A percentile compares a stretch with the other conserved stretches of the same genome.
These are phyloP conservation scores for Pterophyllum scalare DNA, from an alignment of 2,113 vertebrate species.

Conservation along the genomic window DNA sequence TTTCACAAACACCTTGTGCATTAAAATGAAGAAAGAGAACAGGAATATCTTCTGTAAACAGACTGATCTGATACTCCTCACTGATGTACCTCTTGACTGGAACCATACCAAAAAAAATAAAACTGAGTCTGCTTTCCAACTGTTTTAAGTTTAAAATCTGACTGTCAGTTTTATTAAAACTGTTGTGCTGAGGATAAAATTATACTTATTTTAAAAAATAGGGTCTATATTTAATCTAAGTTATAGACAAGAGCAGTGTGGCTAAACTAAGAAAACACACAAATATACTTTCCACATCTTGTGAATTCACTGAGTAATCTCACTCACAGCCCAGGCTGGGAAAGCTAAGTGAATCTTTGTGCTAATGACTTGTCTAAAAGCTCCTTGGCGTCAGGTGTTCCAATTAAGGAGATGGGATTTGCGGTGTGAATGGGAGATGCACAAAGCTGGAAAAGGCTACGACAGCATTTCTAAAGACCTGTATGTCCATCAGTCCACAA, in stretches of 20 bases:
- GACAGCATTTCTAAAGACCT: neutral
- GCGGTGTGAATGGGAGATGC: neutral
- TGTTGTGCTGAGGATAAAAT: neutral
- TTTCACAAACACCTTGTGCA: constrained; percentile 63
- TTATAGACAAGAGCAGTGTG: neutral
- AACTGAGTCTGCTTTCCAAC: neutral
- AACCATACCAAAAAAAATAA: neutral
- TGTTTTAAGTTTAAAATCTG: neutral
- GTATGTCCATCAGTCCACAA: neutral
- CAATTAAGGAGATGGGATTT: constrained; percentile 8
- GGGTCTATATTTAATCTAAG: neutral
- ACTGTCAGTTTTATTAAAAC: constrained; percentile 1
- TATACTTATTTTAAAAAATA: neutral
- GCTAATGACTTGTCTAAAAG: constrained; percentile 1
- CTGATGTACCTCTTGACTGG: constrained; percentile 5
- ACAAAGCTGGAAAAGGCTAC: constrained; percentile 6
- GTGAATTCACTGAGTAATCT: neutral
- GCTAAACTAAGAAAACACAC: neutral
- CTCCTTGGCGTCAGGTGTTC: neutral
- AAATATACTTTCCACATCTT: neutral
- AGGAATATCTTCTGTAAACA: constrained; percentile 55
- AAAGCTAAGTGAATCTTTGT: neutral
- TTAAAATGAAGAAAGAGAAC: constrained; percentile 64
- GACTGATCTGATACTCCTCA: constrained; percentile 2
- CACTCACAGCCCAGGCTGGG: neutral